These are phyloP conservation scores for Callosobruchus maculatus DNA, from an alignment of 2,888 invertebrate genomes.

Conservation along the genomic window DNA sequence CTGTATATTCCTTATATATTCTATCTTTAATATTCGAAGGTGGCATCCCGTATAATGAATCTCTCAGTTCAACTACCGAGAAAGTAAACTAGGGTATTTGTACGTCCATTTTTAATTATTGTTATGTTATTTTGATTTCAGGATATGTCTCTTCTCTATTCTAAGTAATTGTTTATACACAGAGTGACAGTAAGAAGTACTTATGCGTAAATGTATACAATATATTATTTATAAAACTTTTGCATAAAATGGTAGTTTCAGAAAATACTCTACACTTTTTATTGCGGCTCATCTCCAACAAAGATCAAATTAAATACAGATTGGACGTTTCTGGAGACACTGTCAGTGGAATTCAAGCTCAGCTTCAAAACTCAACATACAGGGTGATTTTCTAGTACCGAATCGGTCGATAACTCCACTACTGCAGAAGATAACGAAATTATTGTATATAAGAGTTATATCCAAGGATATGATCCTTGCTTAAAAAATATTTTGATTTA, in stretches of 20 bases:
- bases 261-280: not conserved
- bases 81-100: not conserved
- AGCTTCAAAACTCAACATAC: too few species aligned
- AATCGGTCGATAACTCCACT: too few species aligned
- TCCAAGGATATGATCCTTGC: too few species aligned
- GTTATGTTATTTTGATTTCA: conserved; percentile 19
- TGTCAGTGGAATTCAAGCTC: too few species aligned
- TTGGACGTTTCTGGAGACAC: too few species aligned
- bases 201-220: not conserved
- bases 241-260: not conserved
- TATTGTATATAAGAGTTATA: too few species aligned
- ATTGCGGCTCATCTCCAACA: not conserved
- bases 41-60: too few species aligned
- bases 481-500: too few species aligned
- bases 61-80: not conserved
- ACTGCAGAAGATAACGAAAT: too few species aligned
- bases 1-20: too few species aligned
- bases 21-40: too few species aligned
- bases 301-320: not conserved
- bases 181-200: conserved; percentile 22
- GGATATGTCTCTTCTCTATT: conserved; percentile 25
- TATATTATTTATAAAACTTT: not conserved
- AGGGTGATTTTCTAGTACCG: too few species aligned
- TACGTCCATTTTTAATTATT: not conserved
- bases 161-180: conserved; percentile 28